These are phyloP conservation scores for Agrotis clavis DNA, from an alignment of 2,888 invertebrate species.

Conservation along the genomic window DNA sequence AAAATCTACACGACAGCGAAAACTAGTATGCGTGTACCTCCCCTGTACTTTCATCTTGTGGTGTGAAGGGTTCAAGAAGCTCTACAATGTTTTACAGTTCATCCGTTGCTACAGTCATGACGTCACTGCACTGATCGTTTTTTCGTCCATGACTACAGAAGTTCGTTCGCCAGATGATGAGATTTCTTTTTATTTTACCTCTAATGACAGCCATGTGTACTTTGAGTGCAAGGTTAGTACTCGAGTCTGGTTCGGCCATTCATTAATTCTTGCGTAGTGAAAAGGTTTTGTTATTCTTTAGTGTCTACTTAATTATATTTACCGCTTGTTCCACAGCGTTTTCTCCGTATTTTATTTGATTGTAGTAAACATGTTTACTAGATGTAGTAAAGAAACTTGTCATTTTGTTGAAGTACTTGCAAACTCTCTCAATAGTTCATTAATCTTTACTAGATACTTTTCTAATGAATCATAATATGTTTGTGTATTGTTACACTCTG, in stretches of 20 bases:
- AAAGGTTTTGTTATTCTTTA: constrained; percentile 24
- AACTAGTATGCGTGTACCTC: constrained; percentile 73
- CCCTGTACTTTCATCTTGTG: constrained; percentile 58
- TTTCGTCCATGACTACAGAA: constrained; percentile 46
- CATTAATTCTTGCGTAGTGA: constrained; percentile 42
- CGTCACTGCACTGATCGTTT: constrained; percentile 66
- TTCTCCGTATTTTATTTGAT: constrained; percentile 47
- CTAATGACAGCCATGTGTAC: constrained; percentile 63
- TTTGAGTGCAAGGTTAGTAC: constrained; percentile 20
- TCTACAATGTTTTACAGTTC: constrained; percentile 62
- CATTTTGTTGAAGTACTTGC: constrained; percentile 39
- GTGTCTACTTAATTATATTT: constrained; percentile 28
- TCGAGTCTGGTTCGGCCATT: constrained; percentile 32
- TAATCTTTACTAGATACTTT: constrained; percentile 4
- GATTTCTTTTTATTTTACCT: constrained; percentile 60
- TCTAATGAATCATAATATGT: neutral
- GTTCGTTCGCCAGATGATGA: constrained; percentile 73
- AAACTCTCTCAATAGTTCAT: constrained; percentile 30
- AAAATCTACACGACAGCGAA: constrained; percentile 72
- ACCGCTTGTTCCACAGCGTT: constrained; percentile 40
- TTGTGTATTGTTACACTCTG: too few species aligned
- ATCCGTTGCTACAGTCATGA: constrained; percentile 55
- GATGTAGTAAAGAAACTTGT: constrained; percentile 40
- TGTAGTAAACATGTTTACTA: constrained; percentile 14
- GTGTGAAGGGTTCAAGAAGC: constrained; percentile 54